Evolutionary conservation across 2,888 invertebrate genomes (phyloP), one percentile per base, ranked within the genome.

Genomic region (Drosophila putrida): DNA sequence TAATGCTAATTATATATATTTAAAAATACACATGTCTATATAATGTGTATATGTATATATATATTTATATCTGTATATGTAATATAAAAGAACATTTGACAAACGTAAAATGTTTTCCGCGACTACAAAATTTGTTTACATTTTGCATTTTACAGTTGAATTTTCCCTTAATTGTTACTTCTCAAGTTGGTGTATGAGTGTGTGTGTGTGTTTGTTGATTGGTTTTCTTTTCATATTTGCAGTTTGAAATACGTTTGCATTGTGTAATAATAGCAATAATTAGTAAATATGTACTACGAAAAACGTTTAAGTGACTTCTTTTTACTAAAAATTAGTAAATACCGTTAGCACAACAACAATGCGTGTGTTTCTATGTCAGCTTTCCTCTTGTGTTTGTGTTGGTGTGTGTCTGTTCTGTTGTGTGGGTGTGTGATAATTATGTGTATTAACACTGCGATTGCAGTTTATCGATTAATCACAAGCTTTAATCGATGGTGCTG

Each of bases 271-370:
- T 84, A 81, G 71, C 66, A 67, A 67, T 84, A 71, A 82, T 88
- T 82, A 68, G 67, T 82, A 80, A 75, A 75, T 80, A 83, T 82
- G 77, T 72, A 66, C 86, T 88, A 83, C 88, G 74, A 79, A 81
- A 87, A 82, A 86, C 71, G 72, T 77, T 88, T 53, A 88, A 86
- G 86, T 86, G 89, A 86, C 87, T 82, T 63, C 87, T 82, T 63
- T 73, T 50, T 63, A 63, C 63, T 63, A 57, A 55, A 79, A 65
- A 51, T 62, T 75, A 78, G 77, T 71, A 78, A 78, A 75, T 79
- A 79, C 78, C 73, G 73, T 78, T 78, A 63, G 61, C 65, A 50
- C 54, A 59, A 53, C 55, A 60, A 25, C 46, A 31, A 58, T 60
- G 54, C 59, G 53, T 47, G 36, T 55, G 72, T 59, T 39, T 53